Evolutionary conservation across 2,113 vertebrate species (phyloP), one percentile per base, ranked within the genome.

Genomic region (Cryptoleucopteryx plumbea): DNA sequence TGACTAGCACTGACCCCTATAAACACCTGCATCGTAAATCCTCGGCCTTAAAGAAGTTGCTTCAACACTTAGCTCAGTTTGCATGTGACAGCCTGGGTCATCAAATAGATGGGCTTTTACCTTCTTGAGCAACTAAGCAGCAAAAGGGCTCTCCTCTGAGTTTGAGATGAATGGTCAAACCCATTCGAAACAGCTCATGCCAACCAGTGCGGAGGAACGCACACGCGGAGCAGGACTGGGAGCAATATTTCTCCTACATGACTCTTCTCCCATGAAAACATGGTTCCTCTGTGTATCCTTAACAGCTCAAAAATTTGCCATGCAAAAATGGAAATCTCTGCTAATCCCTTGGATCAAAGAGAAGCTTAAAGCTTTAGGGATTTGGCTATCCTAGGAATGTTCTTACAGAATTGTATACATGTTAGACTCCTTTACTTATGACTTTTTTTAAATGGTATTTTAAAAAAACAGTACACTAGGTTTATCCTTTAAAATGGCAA

Each of bases 341-440:
- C n/a, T 94, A 95, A 97, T 95, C 88, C 55, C 23, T 10, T 47
- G 81, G 61, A 95, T 94, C 91, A 97, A 88, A 94, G 82, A 75
- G 68, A 62, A 56, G 58, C 78, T 93, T 86, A 81, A 70, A 95
- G 86, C 75, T 96, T 86, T 55, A 82, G 74, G 77, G 91, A 94
- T 95, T 55, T 91, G 78, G 50, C 62, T 94, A 13, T 73, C 84
- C 71, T 58, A 80, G 74, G 66, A 89, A 84, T 72, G 67, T 22
- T 94, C 83, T 80, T 88, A 70, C 18, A 68, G 95, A 72, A 80
- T 0, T 85, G 34, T 15, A 9, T 45, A 16, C 32, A 27, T 27
- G 53, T 56, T 38, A 67, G 89, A 82, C 12, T 7, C 7, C 3
- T 84, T 77, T 11, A 14, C 29, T 83, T 55, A n/a, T 1, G 10